These are phyloP conservation scores for Drosophila malerkotliana DNA, from an alignment of 1,140 invertebrate genomes.

Conservation along the genomic window DNA sequence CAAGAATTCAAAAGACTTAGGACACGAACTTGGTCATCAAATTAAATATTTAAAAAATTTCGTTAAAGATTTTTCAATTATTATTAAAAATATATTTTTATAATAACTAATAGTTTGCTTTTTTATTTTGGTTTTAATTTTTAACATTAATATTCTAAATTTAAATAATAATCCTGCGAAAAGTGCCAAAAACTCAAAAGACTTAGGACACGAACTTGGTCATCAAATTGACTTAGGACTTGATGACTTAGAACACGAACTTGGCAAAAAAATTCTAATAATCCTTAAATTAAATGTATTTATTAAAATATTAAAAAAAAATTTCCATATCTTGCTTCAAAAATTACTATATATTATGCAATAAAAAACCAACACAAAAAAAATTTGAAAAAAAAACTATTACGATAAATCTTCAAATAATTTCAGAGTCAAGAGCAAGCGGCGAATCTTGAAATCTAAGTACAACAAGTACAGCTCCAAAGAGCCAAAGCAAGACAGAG, in stretches of 20 bases:
- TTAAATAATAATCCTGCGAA: not conserved
- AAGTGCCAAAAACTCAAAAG: constrained; percentile 7
- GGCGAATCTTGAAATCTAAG: constrained; percentile 36
- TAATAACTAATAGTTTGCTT: not conserved
- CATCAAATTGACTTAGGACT: no score
- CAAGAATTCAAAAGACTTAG: constrained; percentile 28
- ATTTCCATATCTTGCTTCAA: no score
- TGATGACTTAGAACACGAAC: constrained; percentile 29
- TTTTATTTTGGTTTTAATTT: not conserved
- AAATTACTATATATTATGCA: no score
- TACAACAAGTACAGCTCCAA: constrained; percentile 72
- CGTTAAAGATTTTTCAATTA: no score
- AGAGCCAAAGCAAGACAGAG: not conserved
- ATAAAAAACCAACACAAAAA: not conserved
- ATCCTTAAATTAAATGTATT: no score
- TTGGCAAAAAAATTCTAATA: not conserved
- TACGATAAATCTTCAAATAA: constrained; percentile 3
- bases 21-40: constrained; percentile 15
- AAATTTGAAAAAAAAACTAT: not conserved
- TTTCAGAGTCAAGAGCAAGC: constrained; percentile 4
- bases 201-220: constrained; percentile 23
- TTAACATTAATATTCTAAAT: not conserved
- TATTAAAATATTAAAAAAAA: no score
- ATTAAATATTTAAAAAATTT: not conserved
- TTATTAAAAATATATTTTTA: not conserved